Percentiles rank a stretch among this genome's conserved stretches.
These are phyloP conservation scores for Epicauta chinensis DNA, from an alignment of 1,140 invertebrate genomes.

Conservation along the genomic window DNA sequence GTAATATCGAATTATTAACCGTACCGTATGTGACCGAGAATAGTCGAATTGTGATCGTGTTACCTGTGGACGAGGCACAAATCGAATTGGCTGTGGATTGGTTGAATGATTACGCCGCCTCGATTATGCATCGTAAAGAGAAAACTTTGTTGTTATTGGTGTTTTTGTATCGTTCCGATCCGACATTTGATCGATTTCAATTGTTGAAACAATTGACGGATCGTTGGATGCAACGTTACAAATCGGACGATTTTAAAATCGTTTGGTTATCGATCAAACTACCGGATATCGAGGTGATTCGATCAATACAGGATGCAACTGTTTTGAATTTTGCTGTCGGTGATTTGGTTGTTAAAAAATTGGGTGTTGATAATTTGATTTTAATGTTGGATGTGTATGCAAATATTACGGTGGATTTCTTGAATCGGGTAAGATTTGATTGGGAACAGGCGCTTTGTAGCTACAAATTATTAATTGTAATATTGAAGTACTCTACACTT, in stretches of 20 bases:
- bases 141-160: slow-evolving; percentile 71
- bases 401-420: slow-evolving; percentile 69
- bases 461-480: background rate
- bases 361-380: slow-evolving; percentile 62
- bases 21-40: slow-evolving; percentile 91
- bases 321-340: slow-evolving; percentile 60
- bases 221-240: too few relatives aligned
- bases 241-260: slow-evolving; percentile 64
- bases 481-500: too few relatives aligned
- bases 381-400: slow-evolving; percentile 58
- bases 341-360: slow-evolving; percentile 65
- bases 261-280: slow-evolving; percentile 64
- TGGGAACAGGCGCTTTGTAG: slow-evolving; percentile 5
- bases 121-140: slow-evolving; percentile 68
- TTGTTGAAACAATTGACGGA: slow-evolving; percentile 54
- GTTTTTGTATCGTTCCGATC: slow-evolving; percentile 37
- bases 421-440: slow-evolving; percentile 64
- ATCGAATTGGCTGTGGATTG: slow-evolving; percentile 54
- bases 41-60: slow-evolving; percentile 66
- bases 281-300: slow-evolving; percentile 40
- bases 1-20: slow-evolving; percentile 75
- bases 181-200: slow-evolving; percentile 56
- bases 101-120: slow-evolving; percentile 61
- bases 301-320: slow-evolving; percentile 36
- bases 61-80: slow-evolving; percentile 55